Base-by-base conservation (phyloP, 2,797 vertebrate species). In the Macroramphosus scolopax region DNA sequence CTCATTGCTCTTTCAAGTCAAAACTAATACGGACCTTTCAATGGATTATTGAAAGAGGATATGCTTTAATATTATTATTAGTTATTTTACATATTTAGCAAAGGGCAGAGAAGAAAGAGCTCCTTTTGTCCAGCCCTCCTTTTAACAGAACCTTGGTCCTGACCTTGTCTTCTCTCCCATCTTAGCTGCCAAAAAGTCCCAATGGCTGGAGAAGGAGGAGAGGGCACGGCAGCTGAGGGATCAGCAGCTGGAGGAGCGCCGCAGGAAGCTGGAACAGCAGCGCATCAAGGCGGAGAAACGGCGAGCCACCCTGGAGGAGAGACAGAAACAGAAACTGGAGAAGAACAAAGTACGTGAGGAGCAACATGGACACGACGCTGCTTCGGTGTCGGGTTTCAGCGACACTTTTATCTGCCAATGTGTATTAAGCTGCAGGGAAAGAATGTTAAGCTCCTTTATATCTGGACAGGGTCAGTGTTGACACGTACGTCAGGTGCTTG, bases 171-270 rank as follows among this genome's bases (percentile, higher is more conserved):
- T 77, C 32, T 72, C 18, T 46, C n/a, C 17, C 20, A 20, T 39
- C 41, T 9, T 39, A 98, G 96, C 93, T 17, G 87, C 93, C 78
- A 98, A 97, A 89, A 91, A 97, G 82, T 89, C 62, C 8, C 89
- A 97, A 80, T 98, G 96, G 96, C 83, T 98, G 84, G 94, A 95
- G 87, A 96, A 98, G 77, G 96, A 98, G 80, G 96, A 98, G 75
- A 94, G 92, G 62, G 96, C 95, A 0, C 87, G 89, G 50, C 87
- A 89, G 47, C 88, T 96, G 60, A 88, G 96, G 42, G 96, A 98
- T 70, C 93, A 93, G 75, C 96, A 96, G 88, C 77, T 98, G 61
- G 94, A 98, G 66, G 94, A 94, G 65, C 92, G 96, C 1, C 89
- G 93, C 22, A 87, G 88, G 59, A 91, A 88, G 60, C 89, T 98